Evolutionary conservation across 2,888 invertebrate genomes (phyloP).

Genomic region (Bembecia ichneumoniformis): DNA sequence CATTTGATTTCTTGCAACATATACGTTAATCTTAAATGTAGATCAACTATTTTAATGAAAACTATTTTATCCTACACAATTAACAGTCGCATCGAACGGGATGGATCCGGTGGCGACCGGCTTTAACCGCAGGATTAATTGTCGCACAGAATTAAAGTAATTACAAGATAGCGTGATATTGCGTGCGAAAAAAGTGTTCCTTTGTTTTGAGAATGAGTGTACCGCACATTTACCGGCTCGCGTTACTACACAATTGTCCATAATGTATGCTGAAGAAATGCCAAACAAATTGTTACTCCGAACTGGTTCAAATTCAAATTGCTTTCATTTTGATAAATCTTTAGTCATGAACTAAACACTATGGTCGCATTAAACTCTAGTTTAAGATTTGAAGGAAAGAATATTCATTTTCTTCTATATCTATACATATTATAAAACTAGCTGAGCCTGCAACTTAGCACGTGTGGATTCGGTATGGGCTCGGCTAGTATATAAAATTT

Average conservation of each 20-base stretch:
- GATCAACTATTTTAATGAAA: slow-evolving; percentile 32
- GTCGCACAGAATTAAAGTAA: slow-evolving; percentile 27
- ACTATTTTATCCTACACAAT: slow-evolving; percentile 35
- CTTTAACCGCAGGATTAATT: slow-evolving; percentile 35
- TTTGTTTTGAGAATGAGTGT: slow-evolving; percentile 15
- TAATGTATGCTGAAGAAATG: slow-evolving; percentile 15
- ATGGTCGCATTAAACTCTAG: too few relatives aligned
- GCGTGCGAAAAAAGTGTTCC: slow-evolving; percentile 26
- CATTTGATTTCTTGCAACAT: not conserved
- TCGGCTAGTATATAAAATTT: too few relatives aligned
- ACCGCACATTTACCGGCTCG: not conserved
- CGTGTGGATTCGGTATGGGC: too few relatives aligned
- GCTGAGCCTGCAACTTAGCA: too few relatives aligned
- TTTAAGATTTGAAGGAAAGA: too few relatives aligned
- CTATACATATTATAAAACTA: too few relatives aligned
- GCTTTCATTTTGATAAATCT: too few relatives aligned
- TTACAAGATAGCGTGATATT: slow-evolving; percentile 26
- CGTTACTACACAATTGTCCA: slow-evolving; percentile 10
- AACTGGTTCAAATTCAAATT: not conserved
- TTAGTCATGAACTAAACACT: too few relatives aligned
- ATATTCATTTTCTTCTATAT: too few relatives aligned
- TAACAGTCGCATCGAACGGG: slow-evolving; percentile 18
- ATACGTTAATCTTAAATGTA: slow-evolving; percentile 5
- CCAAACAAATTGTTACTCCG: slow-evolving; percentile 1
- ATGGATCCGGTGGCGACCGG: slow-evolving; percentile 34